Percentiles rank a stretch among this genome's conserved stretches.
These are phyloP conservation scores for Prosapia bicincta DNA, from an alignment of 2,888 invertebrate species.

Conservation along the genomic window DNA sequence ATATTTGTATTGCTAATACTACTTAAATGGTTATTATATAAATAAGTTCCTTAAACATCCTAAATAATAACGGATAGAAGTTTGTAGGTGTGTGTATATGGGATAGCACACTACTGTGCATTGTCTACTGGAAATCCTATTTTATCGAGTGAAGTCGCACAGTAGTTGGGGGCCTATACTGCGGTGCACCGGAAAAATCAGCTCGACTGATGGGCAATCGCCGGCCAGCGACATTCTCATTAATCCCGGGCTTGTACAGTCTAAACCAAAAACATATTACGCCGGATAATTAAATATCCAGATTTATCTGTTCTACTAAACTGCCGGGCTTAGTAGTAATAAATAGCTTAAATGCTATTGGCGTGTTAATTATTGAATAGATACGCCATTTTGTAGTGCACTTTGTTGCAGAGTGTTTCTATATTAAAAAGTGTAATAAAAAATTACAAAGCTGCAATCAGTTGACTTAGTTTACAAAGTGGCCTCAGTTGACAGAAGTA, in stretches of 20 bases:
- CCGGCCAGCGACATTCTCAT: conserved; percentile 15
- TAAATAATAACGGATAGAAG: no score
- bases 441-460: no score
- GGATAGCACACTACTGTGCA: not conserved
- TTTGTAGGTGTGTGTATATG: no score
- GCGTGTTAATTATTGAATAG: not conserved
- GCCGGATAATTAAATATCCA: not conserved
- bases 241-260: conserved; percentile 14
- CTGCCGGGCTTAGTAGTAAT: not conserved
- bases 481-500: no score
- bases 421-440: no score
- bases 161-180: conserved; percentile 4
- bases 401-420: no score
- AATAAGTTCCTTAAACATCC: no score
- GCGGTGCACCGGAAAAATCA: conserved; percentile 19
- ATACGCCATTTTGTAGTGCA: no score
- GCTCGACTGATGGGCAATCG: conserved; percentile 19
- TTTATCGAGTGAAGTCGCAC: not conserved
- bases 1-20: no score
- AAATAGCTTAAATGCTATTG: not conserved
- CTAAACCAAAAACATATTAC: not conserved
- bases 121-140: not conserved
- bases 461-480: no score
- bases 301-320: not conserved
- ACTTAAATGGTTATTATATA: no score